Evolutionary conservation across 2,888 invertebrate species (phyloP), one percentile per base, ranked within the genome.

Genomic region (Clunio marinus): DNA sequence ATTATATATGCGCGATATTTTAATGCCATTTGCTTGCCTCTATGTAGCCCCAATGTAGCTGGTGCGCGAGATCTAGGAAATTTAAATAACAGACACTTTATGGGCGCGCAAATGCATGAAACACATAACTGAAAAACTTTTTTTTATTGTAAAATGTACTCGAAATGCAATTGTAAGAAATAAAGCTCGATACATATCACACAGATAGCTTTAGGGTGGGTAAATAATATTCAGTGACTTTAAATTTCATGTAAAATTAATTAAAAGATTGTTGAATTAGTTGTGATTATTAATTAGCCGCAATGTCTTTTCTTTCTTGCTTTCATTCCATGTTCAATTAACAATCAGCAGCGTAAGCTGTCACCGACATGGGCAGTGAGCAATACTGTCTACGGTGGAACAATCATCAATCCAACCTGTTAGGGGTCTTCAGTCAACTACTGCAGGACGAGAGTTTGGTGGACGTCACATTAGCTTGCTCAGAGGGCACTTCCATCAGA

Each of bases 371-470:
- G 91, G 92, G 92, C 89, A 93, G 93, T 92, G 93, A 94, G 90
- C 93, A 93, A 86, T 94, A 93, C 88, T 93, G 93, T 87, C 89
- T 94, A 86, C 92, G 93, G 90, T 94, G 93, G 93, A 94, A 93
- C 88, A 93, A 94, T 91, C 93, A 94, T 91, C 93, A 93, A 88
- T 92, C 91, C 87, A 94, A 94, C 88, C 88, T 94, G 86, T 88
- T 94, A 86, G 93, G 92, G 83, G 93, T 93, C 82, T 94, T 94
- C 87, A 93, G 92, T 86, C 93, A 93, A 86, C 88, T 94, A 84
- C 86, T 93, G 80, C 91, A 92, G 84, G 92, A 93, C 88, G 93
- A 93, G 84, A 91, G 91, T 83, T 86, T 94, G 83, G 93, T 94
- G 80, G 93, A 94, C 88, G 93, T 93, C 82, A 94, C 93, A 81